phyloP scores from a whole-genome alignment of 2,888 invertebrate genomes.

The Folsomia manolachei region DNA sequence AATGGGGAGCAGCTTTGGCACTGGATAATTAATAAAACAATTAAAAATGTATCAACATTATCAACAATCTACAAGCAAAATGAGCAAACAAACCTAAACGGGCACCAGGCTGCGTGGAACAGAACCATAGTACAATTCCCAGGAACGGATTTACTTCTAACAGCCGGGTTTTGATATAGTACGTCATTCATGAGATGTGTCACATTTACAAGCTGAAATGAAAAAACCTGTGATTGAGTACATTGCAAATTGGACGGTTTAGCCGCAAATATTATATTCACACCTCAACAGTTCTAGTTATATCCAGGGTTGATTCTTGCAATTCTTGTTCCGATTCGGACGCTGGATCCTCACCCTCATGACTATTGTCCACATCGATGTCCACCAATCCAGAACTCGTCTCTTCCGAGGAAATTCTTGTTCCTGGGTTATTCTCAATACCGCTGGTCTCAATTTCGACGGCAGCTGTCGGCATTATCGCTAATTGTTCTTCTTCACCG shows the following conservation, averaged over 20 bases:
- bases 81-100: too few species aligned
- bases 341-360: neutral
- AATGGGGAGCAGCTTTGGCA: slow-evolving; percentile 82
- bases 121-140: slow-evolving; percentile 70
- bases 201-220: slow-evolving; percentile 66
- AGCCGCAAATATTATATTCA: too few species aligned
- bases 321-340: too few species aligned
- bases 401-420: too few species aligned
- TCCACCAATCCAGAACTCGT: neutral
- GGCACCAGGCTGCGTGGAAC: slow-evolving; percentile 82
- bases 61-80: too few species aligned
- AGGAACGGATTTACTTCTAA: slow-evolving; percentile 64
- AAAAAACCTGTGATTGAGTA: too few species aligned
- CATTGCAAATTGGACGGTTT: too few species aligned
- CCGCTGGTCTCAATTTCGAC: neutral
- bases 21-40: too few species aligned
- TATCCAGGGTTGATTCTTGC: too few species aligned
- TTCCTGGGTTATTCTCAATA: neutral
- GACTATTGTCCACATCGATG: neutral
- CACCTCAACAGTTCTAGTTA: slow-evolving; percentile 9
- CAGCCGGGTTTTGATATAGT: slow-evolving; percentile 63
- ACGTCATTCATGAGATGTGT: slow-evolving; percentile 65
- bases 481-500: neutral
- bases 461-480: neutral
- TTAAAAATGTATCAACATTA: too few species aligned